Conservation (phyloP, 1,140 invertebrate genomes). For the Caenorhabditis briggsae region DNA sequence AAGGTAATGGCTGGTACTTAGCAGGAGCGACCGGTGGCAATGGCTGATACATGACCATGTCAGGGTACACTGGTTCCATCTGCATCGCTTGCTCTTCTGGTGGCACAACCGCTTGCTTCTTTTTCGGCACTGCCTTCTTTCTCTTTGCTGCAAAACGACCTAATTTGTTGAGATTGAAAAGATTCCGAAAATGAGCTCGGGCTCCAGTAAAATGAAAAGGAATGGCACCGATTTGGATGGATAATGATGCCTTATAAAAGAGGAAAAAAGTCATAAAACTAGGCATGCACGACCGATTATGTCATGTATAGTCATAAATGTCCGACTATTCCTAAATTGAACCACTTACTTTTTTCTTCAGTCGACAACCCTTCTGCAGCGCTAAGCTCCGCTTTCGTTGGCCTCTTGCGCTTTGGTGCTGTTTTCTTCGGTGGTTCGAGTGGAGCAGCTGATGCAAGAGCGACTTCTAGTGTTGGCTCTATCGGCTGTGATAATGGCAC, state of each 20-base stretch:
- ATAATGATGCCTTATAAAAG: not conserved
- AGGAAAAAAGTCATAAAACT: constrained; percentile 12
- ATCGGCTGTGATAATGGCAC: too few species aligned
- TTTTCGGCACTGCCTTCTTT: not conserved
- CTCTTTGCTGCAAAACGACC: not conserved
- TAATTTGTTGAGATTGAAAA: not conserved
- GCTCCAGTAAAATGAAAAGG: not conserved
- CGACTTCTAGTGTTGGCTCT: too few species aligned
- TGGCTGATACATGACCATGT: not conserved
- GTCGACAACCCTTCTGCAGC: not conserved
- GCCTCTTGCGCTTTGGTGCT: not conserved
- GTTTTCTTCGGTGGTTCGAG: not conserved
- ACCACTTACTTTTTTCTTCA: not conserved
- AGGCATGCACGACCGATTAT: not conserved
- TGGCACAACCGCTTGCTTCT: not conserved
- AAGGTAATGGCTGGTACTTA: not conserved
- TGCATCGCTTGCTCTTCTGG: not conserved
- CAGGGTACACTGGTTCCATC: not conserved
- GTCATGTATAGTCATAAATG: too few species aligned
- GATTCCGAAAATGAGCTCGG: not conserved
- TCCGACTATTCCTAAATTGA: too few species aligned
- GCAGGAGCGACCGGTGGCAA: not conserved
- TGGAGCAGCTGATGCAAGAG: too few species aligned
- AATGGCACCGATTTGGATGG: not conserved
- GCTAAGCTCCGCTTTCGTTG: not conserved